phyloP scores from a whole-genome alignment of 2,888 invertebrate species.

The Lasioglossum calceatum region DNA sequence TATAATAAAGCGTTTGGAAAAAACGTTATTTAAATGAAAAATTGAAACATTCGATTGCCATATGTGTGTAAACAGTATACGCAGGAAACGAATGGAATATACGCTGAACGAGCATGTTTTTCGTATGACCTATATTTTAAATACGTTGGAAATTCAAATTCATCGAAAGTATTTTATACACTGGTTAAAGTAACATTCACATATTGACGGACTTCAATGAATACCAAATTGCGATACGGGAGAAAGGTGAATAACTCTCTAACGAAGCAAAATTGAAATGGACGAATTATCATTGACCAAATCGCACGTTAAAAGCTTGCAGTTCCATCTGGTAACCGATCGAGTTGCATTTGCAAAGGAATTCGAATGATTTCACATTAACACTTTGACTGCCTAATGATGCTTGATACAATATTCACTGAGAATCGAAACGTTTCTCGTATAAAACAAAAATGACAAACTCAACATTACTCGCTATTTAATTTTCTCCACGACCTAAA shows the following conservation, averaged over 20 bases:
- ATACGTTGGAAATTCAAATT: background rate
- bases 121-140: background rate
- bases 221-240: constrained; percentile 18
- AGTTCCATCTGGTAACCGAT: background rate
- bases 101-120: background rate
- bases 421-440: background rate
- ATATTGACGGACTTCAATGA: background rate
- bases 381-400: background rate
- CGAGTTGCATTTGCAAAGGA: background rate
- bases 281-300: constrained; percentile 13
- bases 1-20: too few relatives aligned
- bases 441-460: background rate
- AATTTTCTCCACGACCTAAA: too few relatives aligned
- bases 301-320: constrained; percentile 31
- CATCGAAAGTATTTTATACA: background rate
- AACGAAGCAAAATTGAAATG: constrained; percentile 18
- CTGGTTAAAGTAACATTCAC: background rate
- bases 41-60: background rate
- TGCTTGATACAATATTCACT: background rate
- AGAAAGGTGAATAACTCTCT: constrained; percentile 22
- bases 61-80: background rate
- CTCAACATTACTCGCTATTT: background rate
- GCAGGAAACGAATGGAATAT: background rate
- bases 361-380: background rate
- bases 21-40: background rate